Conservation (phyloP, 2,797 vertebrate genomes). For the Otus scops region DNA sequence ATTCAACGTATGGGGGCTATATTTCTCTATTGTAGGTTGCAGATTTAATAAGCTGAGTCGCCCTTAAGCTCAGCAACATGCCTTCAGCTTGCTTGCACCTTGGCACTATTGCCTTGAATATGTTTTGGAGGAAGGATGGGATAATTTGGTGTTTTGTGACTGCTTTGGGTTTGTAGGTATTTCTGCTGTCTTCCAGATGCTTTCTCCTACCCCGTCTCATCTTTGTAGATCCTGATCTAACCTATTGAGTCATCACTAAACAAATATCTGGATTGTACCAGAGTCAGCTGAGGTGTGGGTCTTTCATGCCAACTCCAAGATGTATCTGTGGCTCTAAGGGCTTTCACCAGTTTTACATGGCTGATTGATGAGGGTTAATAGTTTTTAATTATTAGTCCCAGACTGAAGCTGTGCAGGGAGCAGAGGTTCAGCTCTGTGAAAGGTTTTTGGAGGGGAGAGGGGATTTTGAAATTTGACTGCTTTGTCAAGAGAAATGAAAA, state of each 20-base stretch:
- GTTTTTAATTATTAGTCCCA: not conserved
- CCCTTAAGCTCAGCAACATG: not conserved
- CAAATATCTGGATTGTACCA: not conserved
- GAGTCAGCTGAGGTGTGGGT: too few species aligned
- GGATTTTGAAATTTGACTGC: not conserved
- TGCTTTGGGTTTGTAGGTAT: not conserved
- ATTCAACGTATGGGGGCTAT: fast-evolving
- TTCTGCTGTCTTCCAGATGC: not conserved
- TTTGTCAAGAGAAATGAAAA: not conserved
- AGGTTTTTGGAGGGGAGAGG: not conserved
- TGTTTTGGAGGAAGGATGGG: not conserved
- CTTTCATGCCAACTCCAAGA: not conserved
- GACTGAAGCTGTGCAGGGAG: not conserved
- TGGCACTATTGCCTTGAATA: fast-evolving
- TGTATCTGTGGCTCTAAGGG: fast-evolving
- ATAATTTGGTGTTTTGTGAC: not conserved
- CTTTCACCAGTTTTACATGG: not conserved
- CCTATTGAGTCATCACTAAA: fast-evolving
- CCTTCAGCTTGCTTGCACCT: not conserved
- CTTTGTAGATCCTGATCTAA: not conserved
- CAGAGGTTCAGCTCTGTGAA: not conserved
- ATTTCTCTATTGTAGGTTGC: not conserved
- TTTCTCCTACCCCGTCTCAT: not conserved
- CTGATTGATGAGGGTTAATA: not conserved
- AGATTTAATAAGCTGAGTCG: not conserved